Percentiles rank a stretch among this genome's conserved stretches.
Evolutionary conservation across 92 coral and sea anemone genomes (phyloP).

Genomic region (Blastomussa wellsi): DNA sequence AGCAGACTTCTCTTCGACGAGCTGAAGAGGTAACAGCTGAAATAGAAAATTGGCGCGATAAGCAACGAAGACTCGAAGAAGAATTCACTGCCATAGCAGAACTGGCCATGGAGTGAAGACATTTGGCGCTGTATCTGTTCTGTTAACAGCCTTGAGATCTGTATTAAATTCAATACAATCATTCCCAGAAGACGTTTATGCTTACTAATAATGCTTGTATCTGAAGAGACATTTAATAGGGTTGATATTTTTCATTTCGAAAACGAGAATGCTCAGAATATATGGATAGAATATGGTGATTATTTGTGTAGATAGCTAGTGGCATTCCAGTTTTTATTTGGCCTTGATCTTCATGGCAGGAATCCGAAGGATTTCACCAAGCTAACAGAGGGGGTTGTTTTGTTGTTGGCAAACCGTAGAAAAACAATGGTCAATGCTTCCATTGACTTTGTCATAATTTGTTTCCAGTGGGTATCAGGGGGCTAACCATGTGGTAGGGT

Average conservation of each 20-base stretch:
- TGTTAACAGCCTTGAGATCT: background rate
- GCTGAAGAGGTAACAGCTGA: constrained; percentile 44
- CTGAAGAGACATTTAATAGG: background rate
- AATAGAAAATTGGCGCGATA: constrained; percentile 37
- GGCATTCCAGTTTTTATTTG: background rate
- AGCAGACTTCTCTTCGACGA: constrained; percentile 21
- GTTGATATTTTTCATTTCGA: background rate
- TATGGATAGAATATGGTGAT: background rate
- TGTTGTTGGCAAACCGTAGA: background rate
- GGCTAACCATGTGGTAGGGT: background rate
- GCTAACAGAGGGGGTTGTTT: background rate
- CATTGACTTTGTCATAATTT: background rate
- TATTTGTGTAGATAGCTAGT: background rate
- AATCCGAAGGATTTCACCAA: background rate
- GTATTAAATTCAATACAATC: background rate
- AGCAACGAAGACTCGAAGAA: constrained; percentile 26
- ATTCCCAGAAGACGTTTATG: background rate
- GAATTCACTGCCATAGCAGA: constrained; percentile 39
- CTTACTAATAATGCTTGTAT: background rate
- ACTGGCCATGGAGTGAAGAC: constrained; percentile 10
- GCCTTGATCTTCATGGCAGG: background rate
- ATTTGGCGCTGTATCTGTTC: background rate
- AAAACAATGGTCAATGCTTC: background rate
- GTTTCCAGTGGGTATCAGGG: background rate
- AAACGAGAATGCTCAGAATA: background rate